phyloP scores from a whole-genome alignment of 1,140 invertebrate genomes.

The Papilio machaon region DNA sequence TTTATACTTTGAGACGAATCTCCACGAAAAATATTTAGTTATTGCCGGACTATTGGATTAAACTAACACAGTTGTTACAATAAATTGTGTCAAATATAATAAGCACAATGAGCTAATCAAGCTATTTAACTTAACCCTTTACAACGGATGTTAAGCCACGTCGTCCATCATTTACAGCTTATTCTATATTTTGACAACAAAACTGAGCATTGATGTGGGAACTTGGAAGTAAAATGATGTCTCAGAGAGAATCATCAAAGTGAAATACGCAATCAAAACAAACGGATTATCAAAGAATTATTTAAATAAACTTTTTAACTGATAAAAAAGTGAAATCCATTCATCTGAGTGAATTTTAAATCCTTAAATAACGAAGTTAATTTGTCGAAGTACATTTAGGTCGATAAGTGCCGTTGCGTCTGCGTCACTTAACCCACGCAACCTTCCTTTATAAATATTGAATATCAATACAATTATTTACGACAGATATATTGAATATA shows the following conservation, averaged over 20 bases:
- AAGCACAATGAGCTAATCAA: constrained; percentile 24
- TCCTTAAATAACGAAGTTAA: background rate
- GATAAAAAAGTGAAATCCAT: no score
- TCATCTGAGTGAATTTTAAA: no score
- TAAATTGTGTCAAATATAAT: constrained; percentile 20
- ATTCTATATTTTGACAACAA: background rate
- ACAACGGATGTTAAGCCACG: constrained; percentile 14
- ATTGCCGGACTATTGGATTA: no score
- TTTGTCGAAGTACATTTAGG: constrained; percentile 10
- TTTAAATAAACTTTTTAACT: no score
- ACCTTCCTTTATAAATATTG: constrained; percentile 79
- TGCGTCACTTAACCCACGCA: constrained; percentile 65
- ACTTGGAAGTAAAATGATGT: background rate
- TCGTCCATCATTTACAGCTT: no score
- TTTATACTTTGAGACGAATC: no score
- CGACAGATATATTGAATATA: constrained; percentile 77
- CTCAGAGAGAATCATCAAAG: background rate
- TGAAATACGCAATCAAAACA: background rate
- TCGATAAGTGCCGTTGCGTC: constrained; percentile 31
- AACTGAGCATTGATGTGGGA: constrained; percentile 6
- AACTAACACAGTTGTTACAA: background rate
- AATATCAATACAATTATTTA: constrained; percentile 77
- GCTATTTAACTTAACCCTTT: constrained; percentile 17
- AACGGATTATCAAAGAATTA: no score
- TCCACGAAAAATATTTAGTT: background rate